These are phyloP conservation scores for Notamacropus eugenii DNA, from an alignment of 2,797 vertebrate species.

Conservation along the genomic window DNA sequence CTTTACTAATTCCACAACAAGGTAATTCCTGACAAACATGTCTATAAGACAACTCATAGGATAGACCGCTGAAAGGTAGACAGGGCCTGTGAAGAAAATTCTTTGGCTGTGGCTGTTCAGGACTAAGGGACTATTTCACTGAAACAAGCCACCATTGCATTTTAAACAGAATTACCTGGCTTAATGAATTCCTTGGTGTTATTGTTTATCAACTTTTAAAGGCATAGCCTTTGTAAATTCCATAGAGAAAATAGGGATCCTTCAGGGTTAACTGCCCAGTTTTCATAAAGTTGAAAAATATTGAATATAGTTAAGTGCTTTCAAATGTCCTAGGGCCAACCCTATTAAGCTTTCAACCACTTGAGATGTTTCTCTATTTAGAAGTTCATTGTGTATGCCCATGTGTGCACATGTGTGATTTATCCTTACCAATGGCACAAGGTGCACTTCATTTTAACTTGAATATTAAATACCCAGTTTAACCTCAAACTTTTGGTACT, in stretches of 20 bases:
- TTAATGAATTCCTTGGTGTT: slow-evolving; percentile 19
- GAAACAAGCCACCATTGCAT: not conserved
- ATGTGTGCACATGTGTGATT: not conserved
- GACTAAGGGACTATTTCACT: slow-evolving; percentile 9
- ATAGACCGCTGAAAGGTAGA: not conserved
- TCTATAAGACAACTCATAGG: slow-evolving; percentile 17
- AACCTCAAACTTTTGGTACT: too few species aligned
- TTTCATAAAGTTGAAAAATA: not conserved
- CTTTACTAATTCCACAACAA: slow-evolving; percentile 26
- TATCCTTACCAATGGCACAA: not conserved
- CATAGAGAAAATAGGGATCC: not conserved
- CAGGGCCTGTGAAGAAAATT: not conserved
- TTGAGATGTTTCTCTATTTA: not conserved
- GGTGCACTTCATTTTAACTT: not conserved
- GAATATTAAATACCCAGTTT: not conserved
- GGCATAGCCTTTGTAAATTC: slow-evolving; percentile 12
- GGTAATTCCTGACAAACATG: slow-evolving; percentile 35
- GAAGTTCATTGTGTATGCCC: not conserved
- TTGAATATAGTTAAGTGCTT: not conserved
- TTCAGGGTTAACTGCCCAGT: not conserved
- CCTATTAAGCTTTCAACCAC: not conserved
- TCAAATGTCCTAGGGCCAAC: not conserved
- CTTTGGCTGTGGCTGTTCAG: not conserved
- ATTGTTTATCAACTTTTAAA: slow-evolving; percentile 14
- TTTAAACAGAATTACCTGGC: slow-evolving; percentile 25